Conservation (phyloP, 1,140 invertebrate species). For the Hermetia illucens region DNA sequence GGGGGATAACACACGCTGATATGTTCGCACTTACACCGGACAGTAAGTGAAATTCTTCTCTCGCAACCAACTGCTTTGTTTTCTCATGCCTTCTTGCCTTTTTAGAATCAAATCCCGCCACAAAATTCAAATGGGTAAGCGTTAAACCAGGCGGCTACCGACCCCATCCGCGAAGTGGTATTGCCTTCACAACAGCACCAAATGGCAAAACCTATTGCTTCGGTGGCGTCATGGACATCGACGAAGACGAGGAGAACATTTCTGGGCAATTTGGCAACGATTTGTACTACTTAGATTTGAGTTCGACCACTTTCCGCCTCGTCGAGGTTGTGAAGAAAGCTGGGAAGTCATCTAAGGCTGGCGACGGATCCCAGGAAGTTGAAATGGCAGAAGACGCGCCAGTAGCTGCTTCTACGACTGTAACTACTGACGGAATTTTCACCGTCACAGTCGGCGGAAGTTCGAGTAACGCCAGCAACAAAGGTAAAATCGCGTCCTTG, state of each 20-base stretch:
- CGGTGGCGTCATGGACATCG: slow-evolving; percentile 70
- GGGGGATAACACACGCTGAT: slow-evolving; percentile 66
- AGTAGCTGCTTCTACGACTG: slow-evolving; percentile 22
- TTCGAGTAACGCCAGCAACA: slow-evolving; percentile 8
- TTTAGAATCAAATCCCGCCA: slow-evolving; percentile 43
- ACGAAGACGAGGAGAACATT: slow-evolving; percentile 69
- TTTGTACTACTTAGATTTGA: slow-evolving; percentile 60
- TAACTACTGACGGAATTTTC: slow-evolving; percentile 53
- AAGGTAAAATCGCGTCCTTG: slow-evolving; percentile 18
- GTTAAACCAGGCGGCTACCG: slow-evolving; percentile 52
- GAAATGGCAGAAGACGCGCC: slow-evolving; percentile 20
- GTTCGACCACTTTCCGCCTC: slow-evolving; percentile 54
- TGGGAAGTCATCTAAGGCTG: slow-evolving; percentile 30
- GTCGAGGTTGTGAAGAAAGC: slow-evolving; percentile 38
- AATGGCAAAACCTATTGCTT: slow-evolving; percentile 37
- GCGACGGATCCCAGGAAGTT: slow-evolving; percentile 15
- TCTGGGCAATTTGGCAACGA: slow-evolving; percentile 73
- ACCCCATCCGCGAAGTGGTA: slow-evolving; percentile 53
- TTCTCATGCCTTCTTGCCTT: slow-evolving; percentile 8
- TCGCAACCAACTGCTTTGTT: neutral
- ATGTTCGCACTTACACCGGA: slow-evolving; percentile 60
- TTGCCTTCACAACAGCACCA: slow-evolving; percentile 29
- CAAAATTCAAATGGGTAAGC: slow-evolving; percentile 55
- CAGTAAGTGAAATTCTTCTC: slow-evolving; percentile 36
- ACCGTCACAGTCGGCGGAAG: slow-evolving; percentile 46